Evolutionary conservation across 1,140 invertebrate genomes (phyloP).

Genomic region (Platorchestia sp.): DNA sequence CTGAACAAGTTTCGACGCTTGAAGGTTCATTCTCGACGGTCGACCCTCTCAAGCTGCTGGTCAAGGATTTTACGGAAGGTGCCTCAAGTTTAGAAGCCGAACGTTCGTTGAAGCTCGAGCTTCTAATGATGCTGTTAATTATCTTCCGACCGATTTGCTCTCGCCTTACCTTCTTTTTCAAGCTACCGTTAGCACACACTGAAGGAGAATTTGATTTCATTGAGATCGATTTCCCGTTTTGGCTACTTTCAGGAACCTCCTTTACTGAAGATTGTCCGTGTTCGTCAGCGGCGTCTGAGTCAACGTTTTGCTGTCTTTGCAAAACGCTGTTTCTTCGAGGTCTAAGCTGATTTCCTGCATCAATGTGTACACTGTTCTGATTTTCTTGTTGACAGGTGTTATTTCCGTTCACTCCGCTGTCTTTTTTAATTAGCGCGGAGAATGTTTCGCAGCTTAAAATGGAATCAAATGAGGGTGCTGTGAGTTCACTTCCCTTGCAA

Average conservation of each 20-base stretch:
- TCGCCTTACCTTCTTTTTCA: neutral
- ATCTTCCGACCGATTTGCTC: conserved; percentile 36
- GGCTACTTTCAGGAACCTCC: neutral
- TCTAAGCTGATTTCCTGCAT: neutral
- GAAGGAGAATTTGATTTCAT: neutral
- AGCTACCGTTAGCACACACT: neutral
- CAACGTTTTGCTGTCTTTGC: conserved; percentile 30
- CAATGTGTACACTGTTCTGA: neutral
- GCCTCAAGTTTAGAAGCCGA: neutral
- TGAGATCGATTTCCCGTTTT: neutral
- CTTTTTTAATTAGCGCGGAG: neutral
- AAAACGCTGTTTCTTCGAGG: neutral
- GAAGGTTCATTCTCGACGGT: neutral
- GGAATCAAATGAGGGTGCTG: neutral
- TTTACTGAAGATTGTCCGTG: neutral
- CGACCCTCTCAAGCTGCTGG: neutral
- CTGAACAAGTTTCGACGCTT: neutral
- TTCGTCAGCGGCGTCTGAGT: neutral
- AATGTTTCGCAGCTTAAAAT: neutral
- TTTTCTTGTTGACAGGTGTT: neutral
- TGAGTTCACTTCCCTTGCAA: neutral
- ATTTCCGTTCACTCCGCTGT: neutral
- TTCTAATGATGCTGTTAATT: conserved; percentile 38
- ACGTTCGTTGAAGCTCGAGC: conserved; percentile 20
- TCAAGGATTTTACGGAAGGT: neutral